Evolutionary conservation across 2,888 invertebrate species (phyloP), one percentile per base, ranked within the genome.

Genomic region (Pterostichus madidus): DNA sequence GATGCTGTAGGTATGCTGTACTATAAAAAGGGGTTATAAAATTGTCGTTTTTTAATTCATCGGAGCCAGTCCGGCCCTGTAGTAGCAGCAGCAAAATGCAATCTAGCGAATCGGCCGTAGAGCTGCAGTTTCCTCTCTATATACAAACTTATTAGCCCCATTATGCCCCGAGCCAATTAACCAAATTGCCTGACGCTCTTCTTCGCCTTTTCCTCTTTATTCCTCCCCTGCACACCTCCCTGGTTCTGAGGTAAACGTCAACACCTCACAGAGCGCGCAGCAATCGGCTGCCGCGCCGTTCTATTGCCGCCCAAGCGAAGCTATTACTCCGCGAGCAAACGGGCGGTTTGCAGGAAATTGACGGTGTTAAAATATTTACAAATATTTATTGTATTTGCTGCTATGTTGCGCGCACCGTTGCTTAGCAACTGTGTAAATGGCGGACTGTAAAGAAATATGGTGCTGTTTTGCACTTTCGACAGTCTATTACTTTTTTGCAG

Each of bases 141-240:
- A 86, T 85, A 86, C 85, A 86, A 87, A 87, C 86, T 87, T 87
- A 87, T 87, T 87, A 86, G 85, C 84, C 85, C 86, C 85, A 86
- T 86, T 86, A 86, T 86, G 86, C 86, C 86, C 81, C 85, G 85
- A 86, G 86, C 87, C 86, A 87, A 87, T 87, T 87, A 87, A 86
- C 86, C 86, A 87, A 87, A 87, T 87, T 87, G 86, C 86, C 84
- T 76, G 17, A 24, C 31, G 17, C 49, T 35, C 52, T 52, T 24
- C 35, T 76, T 76, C 52, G 31, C 56, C 76, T 24, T 75, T 49
- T 75, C n/a, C 52, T n/a, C 68, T 39, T 71, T 39, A 71, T 44
- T 39, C 10, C 68, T 15, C 13, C 35, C 10, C 32, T 59, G 4
- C 49, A 5, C n/a, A 49, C 15, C 59, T 59, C 31, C 64, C 49